These are phyloP conservation scores for Meiosimyza platycephala DNA, from an alignment of 2,888 invertebrate species.

Conservation along the genomic window DNA sequence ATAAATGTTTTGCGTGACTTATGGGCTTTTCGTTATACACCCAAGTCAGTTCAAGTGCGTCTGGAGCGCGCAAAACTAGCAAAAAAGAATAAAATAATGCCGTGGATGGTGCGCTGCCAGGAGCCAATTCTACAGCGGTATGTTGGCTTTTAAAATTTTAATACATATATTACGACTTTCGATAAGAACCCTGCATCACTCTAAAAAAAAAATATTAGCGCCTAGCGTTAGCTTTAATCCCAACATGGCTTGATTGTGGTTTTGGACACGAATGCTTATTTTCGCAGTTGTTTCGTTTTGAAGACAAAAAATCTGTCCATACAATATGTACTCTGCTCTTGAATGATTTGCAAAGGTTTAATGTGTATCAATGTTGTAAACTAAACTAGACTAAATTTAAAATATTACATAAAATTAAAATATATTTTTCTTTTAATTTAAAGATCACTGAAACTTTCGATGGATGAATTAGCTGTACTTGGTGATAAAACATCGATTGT, in stretches of 20 bases:
- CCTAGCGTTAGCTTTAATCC: no score
- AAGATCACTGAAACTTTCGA: slow-evolving; percentile 60
- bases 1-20: slow-evolving; percentile 72
- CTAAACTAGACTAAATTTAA: no score
- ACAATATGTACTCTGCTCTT: no score
- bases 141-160: not conserved
- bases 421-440: slow-evolving; percentile 49
- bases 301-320: no score
- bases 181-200: no score
- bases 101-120: slow-evolving; percentile 77
- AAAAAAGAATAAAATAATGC: slow-evolving; percentile 70
- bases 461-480: slow-evolving; percentile 68
- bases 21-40: slow-evolving; percentile 74
- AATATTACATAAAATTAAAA: not conserved
- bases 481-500: slow-evolving; percentile 69
- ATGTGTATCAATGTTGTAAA: no score
- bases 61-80: slow-evolving; percentile 68
- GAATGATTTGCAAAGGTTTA: no score
- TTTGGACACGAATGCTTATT: no score
- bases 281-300: no score
- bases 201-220: no score
- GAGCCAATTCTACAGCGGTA: slow-evolving; percentile 72
- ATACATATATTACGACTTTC: not conserved
- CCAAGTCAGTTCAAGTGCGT: slow-evolving; percentile 69
- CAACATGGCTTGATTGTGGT: no score